phyloP scores from a whole-genome alignment of 1,140 invertebrate genomes.

The Lordiphosa mommai region DNA sequence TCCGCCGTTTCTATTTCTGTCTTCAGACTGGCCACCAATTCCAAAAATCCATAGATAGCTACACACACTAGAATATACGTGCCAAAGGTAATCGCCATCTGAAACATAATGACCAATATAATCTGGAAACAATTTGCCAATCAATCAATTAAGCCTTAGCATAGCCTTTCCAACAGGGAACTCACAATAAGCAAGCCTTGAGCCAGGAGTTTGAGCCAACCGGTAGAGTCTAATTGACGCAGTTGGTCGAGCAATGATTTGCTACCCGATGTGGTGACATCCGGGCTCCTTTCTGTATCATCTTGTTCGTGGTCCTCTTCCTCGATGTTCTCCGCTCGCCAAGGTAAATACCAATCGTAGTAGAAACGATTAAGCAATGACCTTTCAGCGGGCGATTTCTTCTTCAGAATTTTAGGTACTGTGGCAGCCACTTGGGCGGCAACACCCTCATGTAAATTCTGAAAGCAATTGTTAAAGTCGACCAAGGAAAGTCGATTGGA shows the following conservation, averaged over 20 bases:
- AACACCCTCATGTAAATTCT: constrained; percentile 19
- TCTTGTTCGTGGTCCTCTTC: background rate
- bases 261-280: constrained; percentile 2
- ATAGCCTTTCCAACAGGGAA: constrained; percentile 10
- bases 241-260: constrained; percentile 2
- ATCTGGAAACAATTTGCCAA: constrained; percentile 42
- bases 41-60: constrained; percentile 24
- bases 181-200: constrained; percentile 39
- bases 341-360: constrained; percentile 49
- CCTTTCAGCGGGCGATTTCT: constrained; percentile 20
- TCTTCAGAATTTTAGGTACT: constrained; percentile 1
- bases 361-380: constrained; percentile 37
- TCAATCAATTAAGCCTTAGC: constrained; percentile 2
- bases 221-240: background rate
- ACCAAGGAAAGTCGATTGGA: constrained; percentile 20
- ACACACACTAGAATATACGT: constrained; percentile 32
- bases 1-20: background rate
- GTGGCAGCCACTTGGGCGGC: too few species aligned
- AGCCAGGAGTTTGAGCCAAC: constrained; percentile 18
- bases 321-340: constrained; percentile 9
- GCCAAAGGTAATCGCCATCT: constrained; percentile 28
- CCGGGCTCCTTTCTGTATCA: background rate
- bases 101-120: constrained; percentile 53
- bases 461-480: constrained; percentile 54
- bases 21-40: constrained; percentile 14